phyloP scores from a whole-genome alignment of 1,140 invertebrate species.

The Tetramorium alpestre region DNA sequence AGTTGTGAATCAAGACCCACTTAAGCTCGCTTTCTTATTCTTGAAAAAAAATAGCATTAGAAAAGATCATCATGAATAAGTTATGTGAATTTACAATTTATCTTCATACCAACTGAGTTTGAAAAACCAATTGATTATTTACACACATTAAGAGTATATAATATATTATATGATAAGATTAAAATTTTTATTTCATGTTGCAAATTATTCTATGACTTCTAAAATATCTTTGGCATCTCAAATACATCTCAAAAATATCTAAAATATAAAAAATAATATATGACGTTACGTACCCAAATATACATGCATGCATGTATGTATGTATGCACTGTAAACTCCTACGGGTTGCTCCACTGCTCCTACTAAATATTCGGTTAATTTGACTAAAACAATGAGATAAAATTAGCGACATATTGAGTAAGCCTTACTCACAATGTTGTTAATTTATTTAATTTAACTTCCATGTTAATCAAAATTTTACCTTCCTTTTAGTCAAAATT shows the following conservation, averaged over 20 bases:
- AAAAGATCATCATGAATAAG: constrained; percentile 10
- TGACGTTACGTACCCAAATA: background rate
- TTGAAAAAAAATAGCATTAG: constrained; percentile 30
- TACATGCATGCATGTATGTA: background rate
- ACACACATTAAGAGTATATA: background rate
- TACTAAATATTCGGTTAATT: too few relatives aligned
- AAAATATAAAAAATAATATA: background rate
- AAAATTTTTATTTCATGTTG: background rate
- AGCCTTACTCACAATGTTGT: too few relatives aligned
- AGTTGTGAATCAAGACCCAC: constrained; percentile 10
- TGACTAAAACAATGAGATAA: too few relatives aligned
- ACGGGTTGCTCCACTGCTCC: too few relatives aligned
- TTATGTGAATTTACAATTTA: constrained; percentile 49
- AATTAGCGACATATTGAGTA: too few relatives aligned
- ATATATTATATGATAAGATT: background rate
- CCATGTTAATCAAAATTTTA: too few relatives aligned
- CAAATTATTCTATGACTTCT: background rate
- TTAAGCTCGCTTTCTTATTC: constrained; percentile 7
- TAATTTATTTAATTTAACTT: too few relatives aligned
- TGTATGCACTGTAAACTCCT: too few relatives aligned
- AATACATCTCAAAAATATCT: background rate
- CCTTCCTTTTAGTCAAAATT: too few relatives aligned
- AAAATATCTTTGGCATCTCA: background rate
- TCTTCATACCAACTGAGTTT: background rate
- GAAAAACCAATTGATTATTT: background rate